These are phyloP conservation scores for Drosophila navojoa DNA, from an alignment of 1,140 invertebrate genomes.

Conservation along the genomic window DNA sequence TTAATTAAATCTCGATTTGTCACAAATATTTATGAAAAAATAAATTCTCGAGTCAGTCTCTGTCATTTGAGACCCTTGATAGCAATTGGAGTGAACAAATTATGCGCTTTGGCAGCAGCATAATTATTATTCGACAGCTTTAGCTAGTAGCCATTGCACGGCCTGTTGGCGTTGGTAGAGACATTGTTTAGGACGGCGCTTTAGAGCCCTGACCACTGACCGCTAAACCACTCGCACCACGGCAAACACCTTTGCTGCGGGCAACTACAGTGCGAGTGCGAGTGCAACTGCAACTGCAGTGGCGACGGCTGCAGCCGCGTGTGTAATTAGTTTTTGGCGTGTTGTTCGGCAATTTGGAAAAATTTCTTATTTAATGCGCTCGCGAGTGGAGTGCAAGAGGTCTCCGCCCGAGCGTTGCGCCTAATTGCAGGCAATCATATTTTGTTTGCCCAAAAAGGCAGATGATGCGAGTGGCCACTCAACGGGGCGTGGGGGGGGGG, in stretches of 20 bases:
- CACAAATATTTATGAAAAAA: too few species aligned
- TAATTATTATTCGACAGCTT: neutral
- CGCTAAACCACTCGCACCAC: conserved; percentile 2
- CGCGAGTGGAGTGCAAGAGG: conserved; percentile 23
- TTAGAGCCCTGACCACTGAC: conserved; percentile 18
- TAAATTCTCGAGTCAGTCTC: neutral
- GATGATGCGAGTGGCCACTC: conserved; percentile 17
- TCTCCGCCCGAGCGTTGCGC: conserved; percentile 62
- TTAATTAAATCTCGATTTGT: too few species aligned
- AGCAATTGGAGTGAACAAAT: neutral
- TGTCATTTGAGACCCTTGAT: neutral
- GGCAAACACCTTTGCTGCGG: conserved; percentile 35
- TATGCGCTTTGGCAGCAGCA: neutral
- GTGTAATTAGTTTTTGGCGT: conserved; percentile 77
- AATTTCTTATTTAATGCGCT: conserved; percentile 79
- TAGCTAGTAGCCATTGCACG: neutral
- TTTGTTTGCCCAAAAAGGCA: conserved; percentile 72
- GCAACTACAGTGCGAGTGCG: conserved; percentile 11
- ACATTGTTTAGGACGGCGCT: conserved; percentile 7
- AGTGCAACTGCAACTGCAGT: conserved; percentile 25
- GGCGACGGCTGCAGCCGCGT: conserved; percentile 48
- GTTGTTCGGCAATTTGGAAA: conserved; percentile 65
- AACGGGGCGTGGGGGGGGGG: neutral
- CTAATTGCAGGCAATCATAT: conserved; percentile 81
- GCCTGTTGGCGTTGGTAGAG: neutral